Evolutionary conservation across 2,113 vertebrate species (phyloP), one percentile per base, ranked within the genome.

Genomic region (Microcebus griseorufus): DNA sequence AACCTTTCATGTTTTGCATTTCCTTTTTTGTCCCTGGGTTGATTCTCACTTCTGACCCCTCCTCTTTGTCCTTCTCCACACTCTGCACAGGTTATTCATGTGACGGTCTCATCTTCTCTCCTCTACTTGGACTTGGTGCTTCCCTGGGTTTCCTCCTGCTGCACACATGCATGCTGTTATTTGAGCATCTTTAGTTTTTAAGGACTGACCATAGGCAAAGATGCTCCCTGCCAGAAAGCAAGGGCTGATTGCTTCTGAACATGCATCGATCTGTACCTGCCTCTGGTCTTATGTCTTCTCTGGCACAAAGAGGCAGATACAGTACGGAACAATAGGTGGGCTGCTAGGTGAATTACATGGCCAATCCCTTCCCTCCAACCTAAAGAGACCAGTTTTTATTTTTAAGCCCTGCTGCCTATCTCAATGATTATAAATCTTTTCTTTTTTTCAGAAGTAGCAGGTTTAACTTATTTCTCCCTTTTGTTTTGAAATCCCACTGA

Each of bases 401-500:
- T 94, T 55, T 87, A 75, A 95, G 37, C 27, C n/a, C 27, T 65
- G 45, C 16, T 89, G 32, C 34, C 5, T 64, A 13, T 78, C 12
- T 70, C 37, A 11, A 79, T 87, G n/a, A 72, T 86, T 73, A 64
- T 23, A 73, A 78, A 18, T 73, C 32, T 62, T 75, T 78, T 51
- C 1, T 22, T 78, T 73, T 69, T 65, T 65, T 34, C 42, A 84
- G 42, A 88, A 73, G 13, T 80, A 62, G 64, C 25, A 84, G 16
- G 11, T 58, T 92, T 72, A 27, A 79, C 75, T 92, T 87, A 67
- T 34, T 94, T 93, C 25, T 51, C 27, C 20, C 25, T 83, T 83
- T 90, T 79, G 39, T 84, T 93, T 73, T 90, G 39, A 78, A 94
- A 91, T 48, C 16, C 42, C 64, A 92, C 39, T 34, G 73, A 83